A percentile compares a stretch with the other conserved stretches of the same genome.
These are phyloP conservation scores for Phenacoccus solenopsis DNA, from an alignment of 1,140 invertebrate species.

Conservation along the genomic window DNA sequence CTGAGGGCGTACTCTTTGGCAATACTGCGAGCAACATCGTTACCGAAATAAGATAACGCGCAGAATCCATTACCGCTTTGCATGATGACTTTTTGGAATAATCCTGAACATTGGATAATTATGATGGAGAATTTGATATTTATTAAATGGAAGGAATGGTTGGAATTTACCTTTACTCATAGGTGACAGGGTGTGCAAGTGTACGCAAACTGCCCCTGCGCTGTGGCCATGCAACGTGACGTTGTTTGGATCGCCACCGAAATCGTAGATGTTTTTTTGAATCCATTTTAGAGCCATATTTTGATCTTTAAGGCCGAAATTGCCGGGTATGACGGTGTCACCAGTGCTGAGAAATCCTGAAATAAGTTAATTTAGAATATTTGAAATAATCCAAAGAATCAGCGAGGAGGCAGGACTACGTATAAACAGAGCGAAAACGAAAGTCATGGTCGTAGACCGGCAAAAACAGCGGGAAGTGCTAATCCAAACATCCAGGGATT, in stretches of 20 bases:
- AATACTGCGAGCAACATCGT: background rate
- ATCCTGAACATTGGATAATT: too few species aligned
- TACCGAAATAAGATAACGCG: background rate
- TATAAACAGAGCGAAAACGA: too few species aligned
- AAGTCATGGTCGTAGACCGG: too few species aligned
- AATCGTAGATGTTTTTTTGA: background rate
- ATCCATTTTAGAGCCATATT: background rate
- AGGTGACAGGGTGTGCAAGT: slow-evolving; percentile 4
- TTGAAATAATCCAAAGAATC: too few species aligned
- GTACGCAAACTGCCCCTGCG: background rate
- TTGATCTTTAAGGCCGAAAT: background rate
- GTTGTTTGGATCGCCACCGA: background rate
- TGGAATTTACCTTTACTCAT: background rate
- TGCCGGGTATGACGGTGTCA: background rate
- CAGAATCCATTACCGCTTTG: background rate
- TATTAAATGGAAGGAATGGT: too few species aligned
- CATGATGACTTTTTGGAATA: background rate
- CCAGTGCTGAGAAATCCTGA: background rate
- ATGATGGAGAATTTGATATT: too few species aligned
- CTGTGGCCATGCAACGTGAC: background rate
- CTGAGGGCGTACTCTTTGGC: background rate
- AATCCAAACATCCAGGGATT: too few species aligned
- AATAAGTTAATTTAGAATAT: too few species aligned
- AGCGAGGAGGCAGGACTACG: too few species aligned
- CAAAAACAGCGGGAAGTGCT: too few species aligned